A percentile compares a stretch with the other conserved stretches of the same genome.
Evolutionary conservation across 2,797 vertebrate species (phyloP).

Genomic region (Protosalanx chinensis): DNA sequence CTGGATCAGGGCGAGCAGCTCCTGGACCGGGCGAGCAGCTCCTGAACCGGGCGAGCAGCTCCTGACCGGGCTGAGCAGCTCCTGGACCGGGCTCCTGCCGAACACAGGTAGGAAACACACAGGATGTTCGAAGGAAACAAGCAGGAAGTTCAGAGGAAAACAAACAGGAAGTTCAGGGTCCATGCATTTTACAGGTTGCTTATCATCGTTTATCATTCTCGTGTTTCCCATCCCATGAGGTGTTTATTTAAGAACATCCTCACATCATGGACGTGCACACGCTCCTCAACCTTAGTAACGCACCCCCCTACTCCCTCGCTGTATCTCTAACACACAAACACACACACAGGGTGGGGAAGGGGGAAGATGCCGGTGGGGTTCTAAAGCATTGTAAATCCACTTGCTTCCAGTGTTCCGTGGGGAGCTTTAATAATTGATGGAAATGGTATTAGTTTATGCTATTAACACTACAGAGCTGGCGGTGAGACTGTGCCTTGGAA

Average conservation of each 20-base stretch:
- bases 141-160: no score
- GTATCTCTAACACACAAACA: not conserved
- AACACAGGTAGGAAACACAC: no score
- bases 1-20: no score
- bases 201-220: no score
- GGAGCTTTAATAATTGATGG: constrained; percentile 56
- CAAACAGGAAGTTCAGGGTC: no score
- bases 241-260: not conserved
- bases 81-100: not conserved
- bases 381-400: constrained; percentile 50
- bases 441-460: constrained; percentile 53
- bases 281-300: not conserved
- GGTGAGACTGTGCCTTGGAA: constrained; percentile 42
- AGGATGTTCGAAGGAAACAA: no score
- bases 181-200: no score
- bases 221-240: no score
- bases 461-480: constrained; percentile 43
- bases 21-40: not conserved
- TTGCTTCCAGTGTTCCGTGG: constrained; percentile 38
- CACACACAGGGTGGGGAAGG: constrained; percentile 3
- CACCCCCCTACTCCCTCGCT: not conserved
- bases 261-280: not conserved
- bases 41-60: not conserved
- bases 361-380: constrained; percentile 30
- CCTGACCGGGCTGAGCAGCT: not conserved